Base-by-base conservation (phyloP, 2,888 invertebrate genomes). In the Sarcophaga variegata region DNA sequence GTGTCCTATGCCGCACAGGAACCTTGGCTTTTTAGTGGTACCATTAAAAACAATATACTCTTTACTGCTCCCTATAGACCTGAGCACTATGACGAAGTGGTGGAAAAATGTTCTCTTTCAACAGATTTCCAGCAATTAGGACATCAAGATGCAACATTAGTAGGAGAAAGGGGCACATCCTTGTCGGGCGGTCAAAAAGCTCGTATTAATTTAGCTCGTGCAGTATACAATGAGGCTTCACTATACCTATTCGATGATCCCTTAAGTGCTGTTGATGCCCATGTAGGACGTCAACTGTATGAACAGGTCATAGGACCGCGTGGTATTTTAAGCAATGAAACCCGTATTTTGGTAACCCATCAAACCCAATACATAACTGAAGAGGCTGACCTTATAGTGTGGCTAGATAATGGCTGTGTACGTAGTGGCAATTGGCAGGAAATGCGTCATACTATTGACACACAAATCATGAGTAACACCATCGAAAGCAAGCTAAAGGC, bases 211-310 rank as follows among this genome's bases (percentile, higher is more conserved):
- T 93, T 97, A 87, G 96, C 96, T 0, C 94, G 97, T 89, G 95
- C 96, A 0, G 94, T 97, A 6, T 97, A 97, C 89, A 95, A 95
- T 88, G 94, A 95, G 45, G 96, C 96, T 0, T 96, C 96, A 90
- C 95, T 97, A 83, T 97, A 97, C 91, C 93, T 97, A 4, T 93
- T 97, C 49, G 97, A 97, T 91, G 97, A 97, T 93, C 97, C 97
- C 0, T 92, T 97, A 4, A 96, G 96, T 85, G 97, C 97, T 1
- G 97, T 97, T 0, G 97, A 97, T 92, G 94, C 96, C 0, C 95
- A 95, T 84, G 97, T 97, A n/a, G 96, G 96, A 0, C 95, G 95
- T 87, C 95, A 96, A 91, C 93, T 97, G 3, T 97, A 97, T 90
- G 95, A 96, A 66, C 95, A 96, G 92, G 97, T 96, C 77, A 95